These are phyloP conservation scores for Margarornis squamiger DNA, from an alignment of 2,797 vertebrate species.

Conservation along the genomic window DNA sequence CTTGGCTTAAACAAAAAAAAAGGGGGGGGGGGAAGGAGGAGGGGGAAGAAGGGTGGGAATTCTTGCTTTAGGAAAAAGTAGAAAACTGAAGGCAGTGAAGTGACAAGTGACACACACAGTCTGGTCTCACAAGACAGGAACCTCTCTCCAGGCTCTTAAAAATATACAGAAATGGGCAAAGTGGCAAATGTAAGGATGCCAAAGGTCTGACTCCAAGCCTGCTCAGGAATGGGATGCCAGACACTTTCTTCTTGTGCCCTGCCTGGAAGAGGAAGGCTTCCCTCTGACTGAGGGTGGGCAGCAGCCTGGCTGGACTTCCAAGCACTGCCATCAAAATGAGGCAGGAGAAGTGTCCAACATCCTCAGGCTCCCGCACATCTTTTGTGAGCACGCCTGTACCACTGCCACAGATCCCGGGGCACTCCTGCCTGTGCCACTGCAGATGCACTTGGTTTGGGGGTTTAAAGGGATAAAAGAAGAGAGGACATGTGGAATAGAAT, in stretches of 20 bases:
- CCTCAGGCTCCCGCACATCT: rapidly evolving
- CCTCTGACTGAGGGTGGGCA: background rate
- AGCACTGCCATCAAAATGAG: rapidly evolving
- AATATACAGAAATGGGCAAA: rapidly evolving
- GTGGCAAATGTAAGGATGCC: rapidly evolving
- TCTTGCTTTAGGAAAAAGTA: background rate
- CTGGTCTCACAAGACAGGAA: background rate
- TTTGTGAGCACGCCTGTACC: rapidly evolving
- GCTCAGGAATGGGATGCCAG: background rate
- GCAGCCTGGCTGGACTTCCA: background rate
- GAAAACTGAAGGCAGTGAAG: background rate
- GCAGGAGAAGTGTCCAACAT: background rate
- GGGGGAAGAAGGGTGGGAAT: background rate
- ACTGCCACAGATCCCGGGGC: background rate
- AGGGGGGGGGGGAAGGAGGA: rapidly evolving
- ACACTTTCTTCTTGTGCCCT: background rate
- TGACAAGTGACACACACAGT: background rate
- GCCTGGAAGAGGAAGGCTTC: background rate
- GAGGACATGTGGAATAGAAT: background rate
- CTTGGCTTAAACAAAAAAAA: background rate
- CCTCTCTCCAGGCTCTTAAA: background rate
- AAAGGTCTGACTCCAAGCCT: background rate
- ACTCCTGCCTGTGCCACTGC: rapidly evolving
- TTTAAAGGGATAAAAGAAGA: rapidly evolving
- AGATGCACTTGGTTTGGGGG: rapidly evolving